Base-by-base conservation (phyloP, 2,888 invertebrate genomes). In the Coleophora flavipennella region DNA sequence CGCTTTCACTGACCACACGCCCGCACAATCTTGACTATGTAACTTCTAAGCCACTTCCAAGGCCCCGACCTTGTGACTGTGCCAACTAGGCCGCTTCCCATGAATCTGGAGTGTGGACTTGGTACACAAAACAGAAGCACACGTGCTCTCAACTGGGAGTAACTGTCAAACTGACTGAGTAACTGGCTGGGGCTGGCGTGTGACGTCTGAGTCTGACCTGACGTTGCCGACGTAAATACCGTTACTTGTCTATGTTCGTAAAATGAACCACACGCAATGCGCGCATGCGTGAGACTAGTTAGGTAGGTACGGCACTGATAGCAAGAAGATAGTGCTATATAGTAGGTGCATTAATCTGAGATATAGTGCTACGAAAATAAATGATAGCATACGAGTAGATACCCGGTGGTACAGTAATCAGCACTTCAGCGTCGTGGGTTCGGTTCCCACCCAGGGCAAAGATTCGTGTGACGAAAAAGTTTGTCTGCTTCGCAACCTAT, bases 161-260 rank as follows among this genome's bases (percentile, higher is more conserved):
- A 43, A 61, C 57, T 62, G 61, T 55, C 58, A 56, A 33, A 41
- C 39, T 55, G 48, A 50, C n/a, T n/a, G n/a, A n/a, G n/a, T n/a
- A n/a, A n/a, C n/a, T n/a, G n/a, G n/a, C n/a, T n/a, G n/a, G n/a
- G 51, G 42, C 26, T 42, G 32, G n/a, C 26, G 33, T 11, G 25
- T 14, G 8, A 9, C n/a, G 11, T 39, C 25, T 35, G 3, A 4
- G 13, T 33, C 3, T 12, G 11, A 13, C 6, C 25, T 20, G 27
- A 26, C 13, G 8, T 25, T 13, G 26, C 26, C 35, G 11, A 11
- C 8, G 12, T 20, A 28, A 8, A 32, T 27, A 13, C 20, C 20
- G 31, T 6, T 20, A 6, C 3, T 39, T 35, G 31, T 39, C 39
- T 39, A 39, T 39, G 39, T 25, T 11, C 31, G 29, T 12, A 14